These are phyloP conservation scores for Leptinotarsa texana DNA, from an alignment of 1,140 invertebrate species.

Conservation along the genomic window DNA sequence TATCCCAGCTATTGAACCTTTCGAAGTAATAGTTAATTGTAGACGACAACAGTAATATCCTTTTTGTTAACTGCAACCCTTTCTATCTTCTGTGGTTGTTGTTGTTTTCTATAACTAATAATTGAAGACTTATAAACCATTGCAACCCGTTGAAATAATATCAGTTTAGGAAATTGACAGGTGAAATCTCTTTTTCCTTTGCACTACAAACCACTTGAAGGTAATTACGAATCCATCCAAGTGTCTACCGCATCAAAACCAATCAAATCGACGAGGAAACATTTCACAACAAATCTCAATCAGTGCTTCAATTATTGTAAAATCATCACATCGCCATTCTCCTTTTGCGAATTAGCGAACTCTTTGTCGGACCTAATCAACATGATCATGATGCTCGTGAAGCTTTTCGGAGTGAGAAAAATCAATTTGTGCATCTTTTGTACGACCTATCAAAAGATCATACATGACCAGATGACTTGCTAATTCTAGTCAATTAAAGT, in stretches of 20 bases:
- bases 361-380: conserved; percentile 4
- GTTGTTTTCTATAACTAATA: too few species aligned
- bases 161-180: too few species aligned
- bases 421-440: conserved; percentile 6
- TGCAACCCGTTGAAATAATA: too few species aligned
- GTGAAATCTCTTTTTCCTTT: too few species aligned
- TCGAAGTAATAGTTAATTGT: too few species aligned
- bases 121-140: too few species aligned
- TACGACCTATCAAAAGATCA: conserved; percentile 2
- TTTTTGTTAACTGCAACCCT: too few species aligned
- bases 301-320: background rate
- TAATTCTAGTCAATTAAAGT: conserved; percentile 1
- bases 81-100: too few species aligned
- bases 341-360: background rate
- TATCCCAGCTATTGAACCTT: too few species aligned
- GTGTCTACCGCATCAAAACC: background rate
- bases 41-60: too few species aligned
- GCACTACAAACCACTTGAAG: too few species aligned
- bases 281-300: conserved; percentile 4
- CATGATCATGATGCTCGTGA: conserved; percentile 3
- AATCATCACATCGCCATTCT: background rate
- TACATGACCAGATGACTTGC: conserved; percentile 3
- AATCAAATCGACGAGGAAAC: conserved; percentile 2
- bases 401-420: background rate
- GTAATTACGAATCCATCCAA: background rate